Evolutionary conservation across 2,113 vertebrate genomes (phyloP).

Genomic region (Ammodytes dubius): DNA sequence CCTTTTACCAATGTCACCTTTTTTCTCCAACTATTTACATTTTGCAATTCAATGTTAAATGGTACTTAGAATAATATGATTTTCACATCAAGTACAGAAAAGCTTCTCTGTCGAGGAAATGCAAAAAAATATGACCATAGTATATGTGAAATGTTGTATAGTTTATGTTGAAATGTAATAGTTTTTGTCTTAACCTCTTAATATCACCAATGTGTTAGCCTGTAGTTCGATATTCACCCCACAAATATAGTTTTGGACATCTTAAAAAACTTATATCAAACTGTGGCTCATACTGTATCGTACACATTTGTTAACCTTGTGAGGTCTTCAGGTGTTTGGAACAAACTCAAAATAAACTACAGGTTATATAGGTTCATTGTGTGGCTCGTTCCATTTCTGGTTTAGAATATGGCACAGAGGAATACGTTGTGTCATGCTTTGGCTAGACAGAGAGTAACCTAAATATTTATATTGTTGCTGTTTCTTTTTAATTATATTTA

Average conservation of each 20-base stretch:
- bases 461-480: background rate
- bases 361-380: background rate
- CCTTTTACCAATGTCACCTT: slow-evolving; percentile 57
- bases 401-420: background rate
- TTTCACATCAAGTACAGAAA: slow-evolving; percentile 43
- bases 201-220: background rate
- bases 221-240: background rate
- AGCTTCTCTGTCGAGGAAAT: slow-evolving; percentile 2
- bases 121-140: background rate
- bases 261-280: background rate
- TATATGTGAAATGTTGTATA: background rate
- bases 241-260: background rate
- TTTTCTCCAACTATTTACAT: slow-evolving; percentile 45
- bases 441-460: background rate
- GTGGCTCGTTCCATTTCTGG: background rate
- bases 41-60: slow-evolving; percentile 52
- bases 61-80: slow-evolving; percentile 26
- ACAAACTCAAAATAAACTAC: background rate
- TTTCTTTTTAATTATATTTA: background rate
- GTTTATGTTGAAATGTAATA: background rate
- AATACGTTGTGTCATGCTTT: background rate
- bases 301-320: background rate
- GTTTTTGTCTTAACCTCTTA: no score
- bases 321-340: background rate
- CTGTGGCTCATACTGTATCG: background rate